Percentiles rank a stretch among this genome's conserved stretches.
Conservation (phyloP, 2,797 vertebrate genomes). For the Pseudochaenichthys georgianus region DNA sequence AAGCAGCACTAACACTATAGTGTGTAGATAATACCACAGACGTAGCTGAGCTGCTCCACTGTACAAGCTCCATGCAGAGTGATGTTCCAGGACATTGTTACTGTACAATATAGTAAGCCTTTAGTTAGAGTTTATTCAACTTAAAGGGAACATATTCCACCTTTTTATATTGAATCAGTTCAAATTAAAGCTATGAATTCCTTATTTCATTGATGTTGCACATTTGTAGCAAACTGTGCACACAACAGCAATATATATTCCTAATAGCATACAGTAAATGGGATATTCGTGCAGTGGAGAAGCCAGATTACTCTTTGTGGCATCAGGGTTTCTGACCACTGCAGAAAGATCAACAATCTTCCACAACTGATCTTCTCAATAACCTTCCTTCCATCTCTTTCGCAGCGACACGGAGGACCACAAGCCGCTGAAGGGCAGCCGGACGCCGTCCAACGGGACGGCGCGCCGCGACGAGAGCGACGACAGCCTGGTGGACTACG, state of each 20-base stretch:
- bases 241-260: neutral
- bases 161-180: no score
- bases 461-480: slow-evolving; percentile 98
- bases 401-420: slow-evolving; percentile 97
- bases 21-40: neutral
- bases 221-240: neutral
- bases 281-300: slow-evolving; percentile 64
- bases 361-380: slow-evolving; percentile 7
- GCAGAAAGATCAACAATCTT: neutral
- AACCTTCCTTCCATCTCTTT: slow-evolving; percentile 6
- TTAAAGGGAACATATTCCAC: no score
- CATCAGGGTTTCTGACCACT: slow-evolving; percentile 53
- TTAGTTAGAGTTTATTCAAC: no score
- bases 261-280: neutral
- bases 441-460: slow-evolving; percentile 97
- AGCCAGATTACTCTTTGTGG: slow-evolving; percentile 34
- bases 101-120: neutral
- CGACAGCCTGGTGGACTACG: slow-evolving; percentile 98
- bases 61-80: slow-evolving; percentile 26
- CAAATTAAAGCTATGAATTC: no score
- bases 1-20: slow-evolving; percentile 50
- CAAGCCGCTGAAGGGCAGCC: slow-evolving; percentile 97
- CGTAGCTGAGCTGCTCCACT: slow-evolving; percentile 63
- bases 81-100: neutral
- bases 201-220: no score